Evolutionary conservation across 2,888 invertebrate genomes (phyloP), one percentile per base, ranked within the genome.

Genomic region (Amiota communis): DNA sequence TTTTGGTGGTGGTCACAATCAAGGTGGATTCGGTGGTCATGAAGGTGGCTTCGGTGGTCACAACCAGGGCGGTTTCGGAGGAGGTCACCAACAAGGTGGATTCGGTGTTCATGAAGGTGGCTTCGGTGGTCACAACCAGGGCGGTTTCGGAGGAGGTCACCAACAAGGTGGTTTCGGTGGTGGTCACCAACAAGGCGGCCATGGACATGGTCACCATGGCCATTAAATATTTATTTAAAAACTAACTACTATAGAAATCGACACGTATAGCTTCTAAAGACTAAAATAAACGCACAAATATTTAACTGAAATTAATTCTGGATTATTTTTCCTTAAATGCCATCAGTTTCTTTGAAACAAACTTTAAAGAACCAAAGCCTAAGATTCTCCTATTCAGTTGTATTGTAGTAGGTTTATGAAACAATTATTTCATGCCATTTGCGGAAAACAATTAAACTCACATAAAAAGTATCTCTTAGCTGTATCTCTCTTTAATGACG

Each of bases 151-250:
- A 23, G 47, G 23, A 9, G n/a, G n/a, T n/a, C n/a, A n/a, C n/a
- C 57, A 53, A 20, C 63, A 70, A 36, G 71, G 64, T 53, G 65
- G 64, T 17, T 59, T 23, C 13, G 70, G 23, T 3, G 23, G 70
- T 15, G 73, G 70, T 8, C 74, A 74, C 10, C 56, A 71, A 61
- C 59, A 51, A 23, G 73, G 73, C 15, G n/a, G 47, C 10, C n/a
- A 23, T 61, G 61, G 61, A 17, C 61, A 61, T 20, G 61, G 61
- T 8, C 61, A 61, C 23, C 61, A 61, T 61, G 61, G 20, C 15
- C 15, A 47, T 64, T 64, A 64, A 23, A 8, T 53, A 12, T 12
- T 1, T n/a, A n/a, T n/a, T 53, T 53, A 15, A 53, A 1, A 53
- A 53, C 3, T 47, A 46, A 46, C 8, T 47, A 15, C 20, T 64